A percentile compares a stretch with the other conserved stretches of the same genome.
phyloP scores from a whole-genome alignment of 2,113 vertebrate genomes.

The Conger conger region DNA sequence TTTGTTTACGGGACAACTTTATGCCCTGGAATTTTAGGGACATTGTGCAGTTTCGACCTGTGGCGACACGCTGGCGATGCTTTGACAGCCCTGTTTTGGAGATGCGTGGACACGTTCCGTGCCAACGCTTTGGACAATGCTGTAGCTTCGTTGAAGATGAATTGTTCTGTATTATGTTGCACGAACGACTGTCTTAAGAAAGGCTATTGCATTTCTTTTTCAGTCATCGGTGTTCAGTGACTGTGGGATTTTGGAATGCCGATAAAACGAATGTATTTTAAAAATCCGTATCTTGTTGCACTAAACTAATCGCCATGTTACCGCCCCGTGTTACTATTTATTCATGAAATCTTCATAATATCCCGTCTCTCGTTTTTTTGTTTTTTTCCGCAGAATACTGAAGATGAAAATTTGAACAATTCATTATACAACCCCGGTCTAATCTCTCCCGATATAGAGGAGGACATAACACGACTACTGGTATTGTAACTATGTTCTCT shows the following conservation, averaged over 20 bases:
- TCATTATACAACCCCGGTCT: slow-evolving; percentile 71
- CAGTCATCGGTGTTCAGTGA: not conserved
- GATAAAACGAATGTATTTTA: not conserved
- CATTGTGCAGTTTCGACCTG: not conserved
- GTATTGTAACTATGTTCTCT: slow-evolving; percentile 27
- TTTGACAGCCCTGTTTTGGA: not conserved
- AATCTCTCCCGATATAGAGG: slow-evolving; percentile 39
- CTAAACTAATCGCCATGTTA: not conserved
- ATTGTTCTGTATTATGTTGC: not conserved
- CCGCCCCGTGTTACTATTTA: not conserved
- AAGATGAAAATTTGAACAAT: slow-evolving; percentile 66
- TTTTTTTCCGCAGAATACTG: not conserved
- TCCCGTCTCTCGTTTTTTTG: not conserved
- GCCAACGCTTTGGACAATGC: not conserved
- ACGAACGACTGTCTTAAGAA: too few relatives aligned
- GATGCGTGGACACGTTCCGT: not conserved
- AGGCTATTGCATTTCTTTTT: not conserved
- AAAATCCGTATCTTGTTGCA: not conserved
- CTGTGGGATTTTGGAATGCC: not conserved
- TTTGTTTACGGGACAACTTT: not conserved
- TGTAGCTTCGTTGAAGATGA: not conserved
- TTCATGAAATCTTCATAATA: not conserved
- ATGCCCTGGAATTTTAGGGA: not conserved
- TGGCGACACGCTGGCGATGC: not conserved
- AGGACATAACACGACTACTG: slow-evolving; percentile 44